A percentile compares a stretch with the other conserved stretches of the same genome.
Evolutionary conservation across 2,113 vertebrate species (phyloP).

Genomic region (Megaleporinus macrocephalus): DNA sequence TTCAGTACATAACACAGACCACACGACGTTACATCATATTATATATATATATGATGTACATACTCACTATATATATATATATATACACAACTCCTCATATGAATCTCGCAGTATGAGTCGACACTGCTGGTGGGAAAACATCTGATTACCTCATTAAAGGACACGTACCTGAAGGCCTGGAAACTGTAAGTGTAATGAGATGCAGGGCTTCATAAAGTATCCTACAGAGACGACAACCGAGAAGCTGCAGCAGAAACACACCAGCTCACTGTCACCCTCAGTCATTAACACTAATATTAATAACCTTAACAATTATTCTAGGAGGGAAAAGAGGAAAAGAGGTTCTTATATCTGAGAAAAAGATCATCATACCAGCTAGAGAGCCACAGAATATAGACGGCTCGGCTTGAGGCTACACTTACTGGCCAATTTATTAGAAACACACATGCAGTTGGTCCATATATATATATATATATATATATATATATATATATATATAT

Average conservation of each 20-base stretch:
- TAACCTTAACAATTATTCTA: neutral
- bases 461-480: too few species aligned
- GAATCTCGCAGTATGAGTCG: neutral
- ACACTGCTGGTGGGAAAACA: neutral
- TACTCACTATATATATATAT: too few species aligned
- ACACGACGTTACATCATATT: too few species aligned
- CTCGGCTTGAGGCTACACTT: too few species aligned
- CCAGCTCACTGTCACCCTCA: neutral
- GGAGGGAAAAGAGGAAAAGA: too few species aligned
- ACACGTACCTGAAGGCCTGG: neutral
- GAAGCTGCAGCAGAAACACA: neutral
- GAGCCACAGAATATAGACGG: too few species aligned
- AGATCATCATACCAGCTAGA: too few species aligned
- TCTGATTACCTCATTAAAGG: neutral
- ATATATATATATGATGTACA: neutral
- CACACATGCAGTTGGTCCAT: too few species aligned
- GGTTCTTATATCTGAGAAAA: too few species aligned
- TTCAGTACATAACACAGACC: too few species aligned
- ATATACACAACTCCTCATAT: neutral
- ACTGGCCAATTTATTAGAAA: too few species aligned
- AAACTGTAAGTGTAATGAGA: neutral
- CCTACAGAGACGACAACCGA: neutral
- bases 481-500: too few species aligned
- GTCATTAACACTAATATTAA: neutral
- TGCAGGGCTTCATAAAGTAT: neutral